Evolutionary conservation across 2,888 invertebrate species (phyloP).

Genomic region (Nemoura dubitans): DNA sequence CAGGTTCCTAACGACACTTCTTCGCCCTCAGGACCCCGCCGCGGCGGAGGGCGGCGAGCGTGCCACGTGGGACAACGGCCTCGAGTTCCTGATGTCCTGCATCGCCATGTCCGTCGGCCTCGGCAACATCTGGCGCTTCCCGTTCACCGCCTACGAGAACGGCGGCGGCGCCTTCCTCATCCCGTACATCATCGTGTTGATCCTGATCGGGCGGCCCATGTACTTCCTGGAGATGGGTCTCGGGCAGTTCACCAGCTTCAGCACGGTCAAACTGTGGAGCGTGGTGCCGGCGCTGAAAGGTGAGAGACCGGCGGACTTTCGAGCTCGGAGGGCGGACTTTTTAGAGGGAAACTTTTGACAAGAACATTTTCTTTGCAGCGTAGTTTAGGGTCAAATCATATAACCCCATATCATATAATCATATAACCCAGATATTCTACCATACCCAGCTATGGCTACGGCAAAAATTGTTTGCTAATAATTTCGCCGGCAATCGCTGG

Average conservation of each 20-base stretch:
- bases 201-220: slow-evolving; percentile 78
- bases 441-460: too few relatives aligned
- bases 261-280: slow-evolving; percentile 76
- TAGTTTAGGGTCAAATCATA: too few relatives aligned
- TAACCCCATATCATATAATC: too few relatives aligned
- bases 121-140: slow-evolving; percentile 57
- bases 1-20: too few relatives aligned
- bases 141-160: slow-evolving; percentile 57
- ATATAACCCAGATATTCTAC: too few relatives aligned
- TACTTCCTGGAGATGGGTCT: slow-evolving; percentile 84
- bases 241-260: slow-evolving; percentile 84
- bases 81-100: slow-evolving; percentile 58
- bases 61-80: slow-evolving; percentile 56
- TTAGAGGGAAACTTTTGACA: too few relatives aligned
- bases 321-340: too few relatives aligned
- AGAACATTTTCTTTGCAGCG: too few relatives aligned
- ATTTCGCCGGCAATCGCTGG: too few relatives aligned
- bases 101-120: slow-evolving; percentile 58
- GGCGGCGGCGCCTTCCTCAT: slow-evolving; percentile 58
- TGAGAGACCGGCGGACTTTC: too few relatives aligned
- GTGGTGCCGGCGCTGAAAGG: slow-evolving; percentile 41
- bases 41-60: slow-evolving; percentile 26
- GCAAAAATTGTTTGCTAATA: too few relatives aligned
- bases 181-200: slow-evolving; percentile 64
- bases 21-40: too few relatives aligned